phyloP scores from a whole-genome alignment of 2,113 vertebrate species.

The Strix aluco region DNA sequence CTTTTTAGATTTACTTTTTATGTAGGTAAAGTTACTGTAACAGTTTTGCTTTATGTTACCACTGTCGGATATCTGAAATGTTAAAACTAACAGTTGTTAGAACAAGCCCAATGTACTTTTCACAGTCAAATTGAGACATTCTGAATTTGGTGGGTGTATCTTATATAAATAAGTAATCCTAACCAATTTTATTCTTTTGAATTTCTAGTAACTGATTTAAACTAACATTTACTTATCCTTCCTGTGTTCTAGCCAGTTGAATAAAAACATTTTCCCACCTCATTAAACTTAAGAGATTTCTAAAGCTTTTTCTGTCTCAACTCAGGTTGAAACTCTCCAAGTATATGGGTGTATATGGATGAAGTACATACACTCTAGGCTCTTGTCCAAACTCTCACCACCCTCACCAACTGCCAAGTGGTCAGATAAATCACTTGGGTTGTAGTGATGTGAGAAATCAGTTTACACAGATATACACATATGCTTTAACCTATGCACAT shows the following conservation, averaged over 20 bases:
- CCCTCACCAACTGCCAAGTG: background rate
- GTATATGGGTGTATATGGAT: background rate
- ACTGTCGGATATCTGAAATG: background rate
- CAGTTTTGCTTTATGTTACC: background rate
- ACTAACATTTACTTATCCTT: background rate
- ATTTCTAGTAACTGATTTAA: background rate
- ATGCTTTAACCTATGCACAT: background rate
- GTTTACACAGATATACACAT: background rate
- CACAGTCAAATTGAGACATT: background rate
- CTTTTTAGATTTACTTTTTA: background rate
- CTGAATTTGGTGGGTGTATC: background rate
- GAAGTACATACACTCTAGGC: background rate
- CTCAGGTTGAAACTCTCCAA: background rate
- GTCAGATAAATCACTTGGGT: background rate
- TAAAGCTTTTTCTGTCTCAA: background rate
- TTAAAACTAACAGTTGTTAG: background rate
- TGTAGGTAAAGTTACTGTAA: background rate
- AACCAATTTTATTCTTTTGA: background rate
- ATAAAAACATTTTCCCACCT: background rate
- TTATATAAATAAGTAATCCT: background rate
- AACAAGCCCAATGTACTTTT: background rate
- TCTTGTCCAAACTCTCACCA: background rate
- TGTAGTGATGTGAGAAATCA: background rate
- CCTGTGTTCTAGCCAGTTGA: background rate
- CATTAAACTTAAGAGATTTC: background rate